Conservation (phyloP, 2,888 invertebrate species). For the Geotrupes spiniger region DNA sequence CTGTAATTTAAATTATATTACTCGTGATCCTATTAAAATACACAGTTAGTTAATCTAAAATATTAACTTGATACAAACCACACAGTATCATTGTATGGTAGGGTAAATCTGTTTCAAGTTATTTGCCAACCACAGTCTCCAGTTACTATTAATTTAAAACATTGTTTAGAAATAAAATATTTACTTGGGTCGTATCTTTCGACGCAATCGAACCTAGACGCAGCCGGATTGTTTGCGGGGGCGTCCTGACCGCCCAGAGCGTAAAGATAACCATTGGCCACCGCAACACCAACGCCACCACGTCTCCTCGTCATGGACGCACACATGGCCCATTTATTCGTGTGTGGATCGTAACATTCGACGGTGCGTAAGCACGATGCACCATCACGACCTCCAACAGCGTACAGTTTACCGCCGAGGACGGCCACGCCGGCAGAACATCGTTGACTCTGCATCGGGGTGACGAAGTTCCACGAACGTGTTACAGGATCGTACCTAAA, state of each 20-base stretch:
- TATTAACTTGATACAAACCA: no score
- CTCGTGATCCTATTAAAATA: neutral
- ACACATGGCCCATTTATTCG: slow-evolving; percentile 78
- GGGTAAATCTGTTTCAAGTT: no score
- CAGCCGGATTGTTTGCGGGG: slow-evolving; percentile 81
- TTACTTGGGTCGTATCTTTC: slow-evolving; percentile 73
- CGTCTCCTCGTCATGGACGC: slow-evolving; percentile 84
- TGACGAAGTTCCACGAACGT: slow-evolving; percentile 85
- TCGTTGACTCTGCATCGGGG: slow-evolving; percentile 85
- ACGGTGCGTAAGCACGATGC: slow-evolving; percentile 86
- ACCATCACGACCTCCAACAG: slow-evolving; percentile 90
- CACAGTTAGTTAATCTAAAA: neutral
- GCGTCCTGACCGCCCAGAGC: slow-evolving; percentile 94
- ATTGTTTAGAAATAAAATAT: slow-evolving; percentile 1
- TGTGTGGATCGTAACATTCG: slow-evolving; percentile 75
- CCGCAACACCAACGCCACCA: slow-evolving; percentile 86
- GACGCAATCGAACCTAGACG: slow-evolving; percentile 82
- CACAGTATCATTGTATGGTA: no score
- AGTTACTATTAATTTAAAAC: neutral
- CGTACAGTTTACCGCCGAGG: slow-evolving; percentile 79
- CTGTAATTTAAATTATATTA: slow-evolving; percentile 54
- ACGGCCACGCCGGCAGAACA: slow-evolving; percentile 91
- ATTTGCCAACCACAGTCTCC: no score
- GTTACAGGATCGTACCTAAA: slow-evolving; percentile 83
- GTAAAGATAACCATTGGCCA: slow-evolving; percentile 84